These are phyloP conservation scores for Fabriciana adippe DNA, from an alignment of 2,888 invertebrate genomes.

Conservation along the genomic window DNA sequence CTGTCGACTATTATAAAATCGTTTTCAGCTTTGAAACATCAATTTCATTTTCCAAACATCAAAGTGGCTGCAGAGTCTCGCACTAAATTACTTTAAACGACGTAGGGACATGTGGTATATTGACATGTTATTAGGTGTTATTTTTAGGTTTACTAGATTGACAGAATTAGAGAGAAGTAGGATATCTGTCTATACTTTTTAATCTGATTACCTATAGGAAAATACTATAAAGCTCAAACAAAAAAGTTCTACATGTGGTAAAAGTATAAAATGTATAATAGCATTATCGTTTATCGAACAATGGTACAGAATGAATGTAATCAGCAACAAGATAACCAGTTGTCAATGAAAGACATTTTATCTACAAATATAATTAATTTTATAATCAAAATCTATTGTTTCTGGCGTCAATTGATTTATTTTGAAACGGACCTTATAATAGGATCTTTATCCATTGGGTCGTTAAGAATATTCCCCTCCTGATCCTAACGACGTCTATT, in stretches of 20 bases:
- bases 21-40: constrained; percentile 9
- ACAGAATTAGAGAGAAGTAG: too few species aligned
- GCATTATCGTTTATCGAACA: too few species aligned
- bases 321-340: too few species aligned
- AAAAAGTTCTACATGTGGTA: too few species aligned
- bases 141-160: background rate
- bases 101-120: background rate
- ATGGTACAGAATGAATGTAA: too few species aligned
- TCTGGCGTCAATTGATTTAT: constrained; percentile 10
- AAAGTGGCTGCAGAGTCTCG: constrained; percentile 1
- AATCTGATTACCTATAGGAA: too few species aligned
- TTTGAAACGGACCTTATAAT: constrained; percentile 4
- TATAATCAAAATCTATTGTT: constrained; percentile 4
- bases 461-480: background rate
- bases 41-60: constrained; percentile 15
- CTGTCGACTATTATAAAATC: background rate
- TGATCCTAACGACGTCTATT: background rate
- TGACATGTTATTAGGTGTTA: background rate
- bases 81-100: background rate
- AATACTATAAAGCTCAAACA: too few species aligned
- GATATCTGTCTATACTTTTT: too few species aligned
- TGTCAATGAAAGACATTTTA: background rate
- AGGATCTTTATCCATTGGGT: background rate
- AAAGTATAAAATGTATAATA: too few species aligned
- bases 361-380: constrained; percentile 3